Conservation (phyloP, 1,140 invertebrate genomes). For the Wasmannia auropunctata region DNA sequence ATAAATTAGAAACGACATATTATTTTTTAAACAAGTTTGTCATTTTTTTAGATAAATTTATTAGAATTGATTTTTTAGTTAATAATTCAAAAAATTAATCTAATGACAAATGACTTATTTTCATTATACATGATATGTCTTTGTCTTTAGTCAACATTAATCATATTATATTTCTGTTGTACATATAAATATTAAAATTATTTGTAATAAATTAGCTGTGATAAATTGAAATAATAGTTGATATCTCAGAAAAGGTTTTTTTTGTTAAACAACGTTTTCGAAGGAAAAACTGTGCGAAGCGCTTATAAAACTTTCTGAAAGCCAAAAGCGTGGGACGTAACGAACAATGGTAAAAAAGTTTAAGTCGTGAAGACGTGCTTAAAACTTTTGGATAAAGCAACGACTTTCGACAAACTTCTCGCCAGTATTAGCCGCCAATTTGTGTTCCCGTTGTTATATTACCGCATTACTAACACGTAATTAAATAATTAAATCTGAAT, state of each 20-base stretch:
- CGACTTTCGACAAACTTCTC: constrained; percentile 22
- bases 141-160: not conserved
- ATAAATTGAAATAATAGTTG: constrained; percentile 10
- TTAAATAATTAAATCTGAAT: not conserved
- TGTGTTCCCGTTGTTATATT: not conserved
- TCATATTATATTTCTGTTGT: not conserved
- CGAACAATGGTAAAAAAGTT: constrained; percentile 39
- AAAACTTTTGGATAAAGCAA: constrained; percentile 42
- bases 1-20: not conserved
- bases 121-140: not conserved
- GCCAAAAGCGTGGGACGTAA: constrained; percentile 24
- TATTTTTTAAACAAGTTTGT: not conserved
- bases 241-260: not conserved
- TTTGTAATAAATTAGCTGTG: not conserved
- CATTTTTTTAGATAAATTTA: not conserved
- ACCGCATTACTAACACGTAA: not conserved
- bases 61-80: not conserved
- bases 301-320: constrained; percentile 44
- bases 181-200: constrained; percentile 7
- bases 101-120: not conserved
- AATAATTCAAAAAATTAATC: not conserved
- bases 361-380: constrained; percentile 7
- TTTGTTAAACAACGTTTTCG: not conserved
- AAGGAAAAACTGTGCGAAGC: constrained; percentile 12
- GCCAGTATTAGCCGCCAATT: not conserved